These are phyloP conservation scores for Otis tarda DNA, from an alignment of 2,113 vertebrate species.

Conservation along the genomic window DNA sequence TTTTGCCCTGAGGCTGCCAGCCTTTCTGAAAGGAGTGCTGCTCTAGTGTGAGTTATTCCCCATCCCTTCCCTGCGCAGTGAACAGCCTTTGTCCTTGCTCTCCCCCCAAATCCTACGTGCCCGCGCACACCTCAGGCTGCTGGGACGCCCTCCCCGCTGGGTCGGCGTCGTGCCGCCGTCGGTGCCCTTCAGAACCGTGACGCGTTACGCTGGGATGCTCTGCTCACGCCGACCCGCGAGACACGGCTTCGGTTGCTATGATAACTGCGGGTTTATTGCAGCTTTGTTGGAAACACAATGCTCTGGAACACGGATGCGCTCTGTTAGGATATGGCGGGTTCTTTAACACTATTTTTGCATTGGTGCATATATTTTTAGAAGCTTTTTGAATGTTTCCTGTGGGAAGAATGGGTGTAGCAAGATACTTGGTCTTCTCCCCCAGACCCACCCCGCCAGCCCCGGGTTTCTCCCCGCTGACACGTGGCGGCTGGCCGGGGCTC, in stretches of 20 bases:
- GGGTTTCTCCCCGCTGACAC: rapidly evolving
- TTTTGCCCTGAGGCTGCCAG: constrained; percentile 41
- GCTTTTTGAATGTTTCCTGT: background rate
- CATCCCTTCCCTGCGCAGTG: background rate
- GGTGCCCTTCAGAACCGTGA: background rate
- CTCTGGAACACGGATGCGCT: background rate
- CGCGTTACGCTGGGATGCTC: background rate
- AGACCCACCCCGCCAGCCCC: background rate
- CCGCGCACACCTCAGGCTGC: rapidly evolving
- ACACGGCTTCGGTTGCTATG: background rate
- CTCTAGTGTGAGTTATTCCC: constrained; percentile 24
- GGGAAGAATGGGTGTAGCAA: rapidly evolving
- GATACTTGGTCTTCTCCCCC: background rate
- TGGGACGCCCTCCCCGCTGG: rapidly evolving
- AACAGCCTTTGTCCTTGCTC: background rate
- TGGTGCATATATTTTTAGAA: background rate
- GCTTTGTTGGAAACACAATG: background rate
- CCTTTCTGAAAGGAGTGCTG: constrained; percentile 6
- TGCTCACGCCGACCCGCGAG: background rate
- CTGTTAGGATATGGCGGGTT: background rate
- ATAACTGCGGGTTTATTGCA: background rate
- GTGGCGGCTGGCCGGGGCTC: rapidly evolving
- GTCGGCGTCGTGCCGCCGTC: rapidly evolving
- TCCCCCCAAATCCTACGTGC: background rate
- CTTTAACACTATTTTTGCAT: background rate